Evolutionary conservation across 2,113 vertebrate genomes (phyloP).

Genomic region (Alexandromys fortis): DNA sequence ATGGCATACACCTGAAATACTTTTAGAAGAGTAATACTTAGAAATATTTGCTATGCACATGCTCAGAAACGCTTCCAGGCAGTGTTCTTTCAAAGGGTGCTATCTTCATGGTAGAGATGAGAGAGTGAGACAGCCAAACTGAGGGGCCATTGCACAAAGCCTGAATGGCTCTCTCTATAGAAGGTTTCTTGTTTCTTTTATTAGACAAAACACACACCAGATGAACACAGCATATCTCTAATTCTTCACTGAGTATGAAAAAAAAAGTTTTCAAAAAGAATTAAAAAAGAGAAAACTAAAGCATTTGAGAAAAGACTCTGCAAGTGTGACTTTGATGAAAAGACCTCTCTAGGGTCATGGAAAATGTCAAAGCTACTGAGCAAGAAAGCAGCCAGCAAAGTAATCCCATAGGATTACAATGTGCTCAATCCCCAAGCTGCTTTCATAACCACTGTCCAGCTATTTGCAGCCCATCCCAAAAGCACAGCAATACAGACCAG

Average conservation of each 20-base stretch:
- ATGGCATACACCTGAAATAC: background rate
- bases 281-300: background rate
- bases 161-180: background rate
- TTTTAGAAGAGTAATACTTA: background rate
- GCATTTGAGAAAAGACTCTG: background rate
- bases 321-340: background rate
- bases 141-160: background rate
- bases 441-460: background rate
- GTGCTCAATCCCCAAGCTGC: fast-evolving
- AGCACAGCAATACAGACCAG: too few relatives aligned
- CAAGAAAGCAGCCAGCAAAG: fast-evolving
- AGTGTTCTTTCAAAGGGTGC: background rate
- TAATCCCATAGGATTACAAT: fast-evolving
- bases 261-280: constrained; percentile 21
- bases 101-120: background rate
- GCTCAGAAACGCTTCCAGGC: background rate
- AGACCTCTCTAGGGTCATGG: background rate
- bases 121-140: background rate
- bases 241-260: background rate
- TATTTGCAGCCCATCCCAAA: background rate
- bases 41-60: background rate
- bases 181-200: background rate
- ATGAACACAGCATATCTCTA: background rate
- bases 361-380: background rate
- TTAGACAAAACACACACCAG: background rate